Evolutionary conservation across 2,888 invertebrate genomes (phyloP).

Genomic region (Drosophila ustulata): DNA sequence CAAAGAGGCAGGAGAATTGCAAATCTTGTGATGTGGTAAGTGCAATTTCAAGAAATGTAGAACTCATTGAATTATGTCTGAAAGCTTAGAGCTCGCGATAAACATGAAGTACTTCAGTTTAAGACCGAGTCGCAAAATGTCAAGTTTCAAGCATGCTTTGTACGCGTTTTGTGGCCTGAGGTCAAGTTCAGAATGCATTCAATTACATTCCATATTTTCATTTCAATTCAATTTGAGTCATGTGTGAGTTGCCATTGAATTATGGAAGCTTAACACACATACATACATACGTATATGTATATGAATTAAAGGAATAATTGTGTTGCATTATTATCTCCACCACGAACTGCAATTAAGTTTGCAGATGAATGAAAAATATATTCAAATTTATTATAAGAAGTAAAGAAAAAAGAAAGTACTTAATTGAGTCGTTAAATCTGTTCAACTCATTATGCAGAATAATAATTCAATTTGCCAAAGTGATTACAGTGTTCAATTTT

Average conservation of each 20-base stretch:
- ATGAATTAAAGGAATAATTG: conserved; percentile 4
- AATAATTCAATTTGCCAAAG: neutral
- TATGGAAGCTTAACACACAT: neutral
- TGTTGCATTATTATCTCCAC: neutral
- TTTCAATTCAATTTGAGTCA: conserved; percentile 9
- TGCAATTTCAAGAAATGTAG: conserved; percentile 31
- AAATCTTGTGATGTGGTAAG: conserved; percentile 26
- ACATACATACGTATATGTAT: neutral
- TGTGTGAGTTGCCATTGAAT: conserved; percentile 17
- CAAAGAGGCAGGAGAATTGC: neutral
- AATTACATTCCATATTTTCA: conserved; percentile 20
- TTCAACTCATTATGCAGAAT: neutral
- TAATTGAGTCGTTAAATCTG: neutral
- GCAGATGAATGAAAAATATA: neutral
- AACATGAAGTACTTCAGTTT: conserved; percentile 20
- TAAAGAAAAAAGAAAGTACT: neutral
- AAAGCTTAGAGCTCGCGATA: conserved; percentile 3
- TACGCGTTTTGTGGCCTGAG: conserved; percentile 12
- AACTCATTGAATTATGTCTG: conserved; percentile 20
- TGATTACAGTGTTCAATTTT: conserved; percentile 1
- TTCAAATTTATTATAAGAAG: neutral
- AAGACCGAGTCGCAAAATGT: conserved; percentile 11
- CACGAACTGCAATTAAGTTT: neutral
- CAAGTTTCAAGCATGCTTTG: conserved; percentile 3
- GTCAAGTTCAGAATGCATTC: conserved; percentile 47